Evolutionary conservation across 2,888 invertebrate species (phyloP).

Genomic region (Drosophila falleni): DNA sequence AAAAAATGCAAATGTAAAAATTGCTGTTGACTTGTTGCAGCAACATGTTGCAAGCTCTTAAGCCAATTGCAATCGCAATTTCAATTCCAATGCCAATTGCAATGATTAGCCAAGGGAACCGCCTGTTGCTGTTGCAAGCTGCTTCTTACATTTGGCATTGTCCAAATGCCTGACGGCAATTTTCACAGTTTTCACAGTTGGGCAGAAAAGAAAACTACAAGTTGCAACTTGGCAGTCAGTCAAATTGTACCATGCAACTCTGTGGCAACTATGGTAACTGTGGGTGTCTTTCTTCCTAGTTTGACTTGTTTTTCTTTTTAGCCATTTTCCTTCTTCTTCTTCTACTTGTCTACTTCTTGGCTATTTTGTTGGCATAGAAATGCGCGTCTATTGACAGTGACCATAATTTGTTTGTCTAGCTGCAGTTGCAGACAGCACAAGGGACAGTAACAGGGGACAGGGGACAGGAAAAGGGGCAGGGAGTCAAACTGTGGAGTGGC

Average conservation of each 20-base stretch:
- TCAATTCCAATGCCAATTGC: constrained; percentile 49
- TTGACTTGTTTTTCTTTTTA: constrained; percentile 25
- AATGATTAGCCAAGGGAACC: constrained; percentile 66
- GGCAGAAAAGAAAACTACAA: constrained; percentile 53
- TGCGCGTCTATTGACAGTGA: constrained; percentile 80
- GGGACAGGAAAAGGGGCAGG: neutral
- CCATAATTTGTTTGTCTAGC: constrained; percentile 82
- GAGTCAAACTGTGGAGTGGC: constrained; percentile 39
- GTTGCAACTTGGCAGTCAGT: constrained; percentile 66
- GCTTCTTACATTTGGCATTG: constrained; percentile 37
- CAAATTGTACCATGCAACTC: constrained; percentile 52
- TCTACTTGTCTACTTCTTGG: constrained; percentile 32
- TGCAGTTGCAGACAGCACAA: constrained; percentile 30
- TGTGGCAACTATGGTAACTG: constrained; percentile 45
- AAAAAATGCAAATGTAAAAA: constrained; percentile 39
- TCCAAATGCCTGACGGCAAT: constrained; percentile 63
- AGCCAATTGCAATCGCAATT: constrained; percentile 44
- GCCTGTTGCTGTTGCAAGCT: constrained; percentile 64
- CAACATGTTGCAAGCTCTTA: constrained; percentile 55
- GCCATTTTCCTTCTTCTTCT: constrained; percentile 18
- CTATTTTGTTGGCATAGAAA: constrained; percentile 73
- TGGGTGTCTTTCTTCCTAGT: constrained; percentile 60
- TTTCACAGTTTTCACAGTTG: constrained; percentile 71
- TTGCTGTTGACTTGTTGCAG: constrained; percentile 49
- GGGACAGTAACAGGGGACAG: too few species aligned